A percentile compares a stretch with the other conserved stretches of the same genome.
phyloP scores from a whole-genome alignment of 2,797 vertebrate genomes.

The Aulostomus chinensis region DNA sequence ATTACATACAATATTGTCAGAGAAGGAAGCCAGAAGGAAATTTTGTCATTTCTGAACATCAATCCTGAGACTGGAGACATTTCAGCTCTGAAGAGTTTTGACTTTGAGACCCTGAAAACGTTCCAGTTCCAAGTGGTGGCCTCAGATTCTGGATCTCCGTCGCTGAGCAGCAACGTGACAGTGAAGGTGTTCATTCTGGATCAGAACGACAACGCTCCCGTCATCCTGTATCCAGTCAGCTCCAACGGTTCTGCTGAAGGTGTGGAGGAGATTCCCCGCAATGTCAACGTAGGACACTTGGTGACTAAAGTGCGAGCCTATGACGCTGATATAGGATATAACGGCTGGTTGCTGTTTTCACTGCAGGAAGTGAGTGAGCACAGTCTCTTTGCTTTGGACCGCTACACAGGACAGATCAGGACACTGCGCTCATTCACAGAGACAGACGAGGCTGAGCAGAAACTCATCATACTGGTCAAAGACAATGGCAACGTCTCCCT shows the following conservation, averaged over 20 bases:
- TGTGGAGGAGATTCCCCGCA: too few relatives aligned
- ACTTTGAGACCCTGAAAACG: slow-evolving; percentile 80
- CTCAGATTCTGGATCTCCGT: too few relatives aligned
- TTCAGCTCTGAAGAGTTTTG: slow-evolving; percentile 79
- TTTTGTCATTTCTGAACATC: slow-evolving; percentile 62
- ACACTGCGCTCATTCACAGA: slow-evolving; percentile 59
- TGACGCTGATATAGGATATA: too few relatives aligned
- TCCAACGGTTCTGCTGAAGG: too few relatives aligned
- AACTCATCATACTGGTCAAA: slow-evolving; percentile 60
- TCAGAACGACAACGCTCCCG: too few relatives aligned
- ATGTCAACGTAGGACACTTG: too few relatives aligned
- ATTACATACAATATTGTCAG: slow-evolving; percentile 57
- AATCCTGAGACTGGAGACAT: slow-evolving; percentile 81
- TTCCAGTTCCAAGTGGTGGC: slow-evolving; percentile 80
- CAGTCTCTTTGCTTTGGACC: slow-evolving; percentile 65
- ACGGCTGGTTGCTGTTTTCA: too few relatives aligned
- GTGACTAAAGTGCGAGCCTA: too few relatives aligned
- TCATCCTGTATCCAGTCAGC: too few relatives aligned
- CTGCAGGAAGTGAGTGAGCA: slow-evolving; percentile 68
- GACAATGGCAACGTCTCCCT: slow-evolving; percentile 60
- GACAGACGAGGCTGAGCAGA: slow-evolving; percentile 48
- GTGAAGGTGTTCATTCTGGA: too few relatives aligned
- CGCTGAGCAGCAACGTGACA: too few relatives aligned
- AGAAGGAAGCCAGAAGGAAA: slow-evolving; percentile 11
- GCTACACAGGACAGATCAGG: slow-evolving; percentile 48